These are phyloP conservation scores for Tuberolachnus salignus DNA, from an alignment of 2,888 invertebrate species.

Conservation along the genomic window DNA sequence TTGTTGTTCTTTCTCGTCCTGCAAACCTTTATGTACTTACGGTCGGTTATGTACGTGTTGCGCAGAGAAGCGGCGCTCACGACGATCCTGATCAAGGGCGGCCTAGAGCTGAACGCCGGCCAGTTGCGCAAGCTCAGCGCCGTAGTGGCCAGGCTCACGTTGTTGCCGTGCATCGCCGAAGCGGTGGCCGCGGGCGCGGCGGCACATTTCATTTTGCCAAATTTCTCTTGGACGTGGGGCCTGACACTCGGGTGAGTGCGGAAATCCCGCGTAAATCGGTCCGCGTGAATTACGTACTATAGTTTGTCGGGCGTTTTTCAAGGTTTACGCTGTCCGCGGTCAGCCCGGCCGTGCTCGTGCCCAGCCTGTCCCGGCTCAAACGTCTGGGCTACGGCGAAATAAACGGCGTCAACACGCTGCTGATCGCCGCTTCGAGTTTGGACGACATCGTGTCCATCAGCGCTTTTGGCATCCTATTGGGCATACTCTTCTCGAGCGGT, in stretches of 20 bases:
- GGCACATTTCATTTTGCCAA: constrained; percentile 63
- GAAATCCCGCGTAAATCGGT: no score
- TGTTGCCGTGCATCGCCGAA: constrained; percentile 66
- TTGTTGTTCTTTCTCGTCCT: no score
- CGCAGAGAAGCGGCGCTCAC: constrained; percentile 65
- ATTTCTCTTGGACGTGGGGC: constrained; percentile 66
- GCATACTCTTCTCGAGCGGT: constrained; percentile 71
- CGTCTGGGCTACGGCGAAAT: constrained; percentile 72
- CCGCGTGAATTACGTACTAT: neutral
- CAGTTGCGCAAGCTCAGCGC: constrained; percentile 64
- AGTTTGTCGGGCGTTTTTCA: constrained; percentile 46
- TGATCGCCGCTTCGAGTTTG: constrained; percentile 74
- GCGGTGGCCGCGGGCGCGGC: constrained; percentile 61
- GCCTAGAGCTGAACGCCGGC: constrained; percentile 65
- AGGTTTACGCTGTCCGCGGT: constrained; percentile 73
- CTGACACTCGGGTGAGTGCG: constrained; percentile 60
- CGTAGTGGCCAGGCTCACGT: constrained; percentile 63
- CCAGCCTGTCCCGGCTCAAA: constrained; percentile 70
- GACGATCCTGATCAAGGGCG: constrained; percentile 67
- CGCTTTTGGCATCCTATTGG: constrained; percentile 72
- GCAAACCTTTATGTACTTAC: no score
- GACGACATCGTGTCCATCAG: constrained; percentile 80
- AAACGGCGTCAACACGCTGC: constrained; percentile 76
- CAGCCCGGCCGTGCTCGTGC: constrained; percentile 77
- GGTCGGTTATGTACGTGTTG: no score